Evolutionary conservation across 2,888 invertebrate genomes (phyloP), one percentile per base, ranked within the genome.

Genomic region (Ametastegia equiseti): DNA sequence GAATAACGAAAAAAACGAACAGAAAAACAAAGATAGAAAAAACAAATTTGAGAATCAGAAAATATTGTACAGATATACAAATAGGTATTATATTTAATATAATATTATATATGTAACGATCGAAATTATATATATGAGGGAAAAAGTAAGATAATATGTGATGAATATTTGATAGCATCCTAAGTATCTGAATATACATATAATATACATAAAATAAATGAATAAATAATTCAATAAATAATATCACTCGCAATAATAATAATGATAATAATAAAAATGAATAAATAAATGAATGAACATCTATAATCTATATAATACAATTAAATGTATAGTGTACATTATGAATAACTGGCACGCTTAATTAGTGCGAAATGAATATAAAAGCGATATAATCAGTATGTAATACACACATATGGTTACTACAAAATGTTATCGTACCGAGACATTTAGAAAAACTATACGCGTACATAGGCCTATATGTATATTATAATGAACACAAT

Each of bases 361-460:
- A 71, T 71, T 71, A 11, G 15, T 71, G 71, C 36, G 27, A 47
- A 47, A 45, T 27, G 3, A 71, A 71, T 71, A 9, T 60, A 1
- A 47, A 45, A 71, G 33, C 15, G n/a, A 39, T n/a, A n/a, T n/a
- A 67, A 15, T 15, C 7, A 65, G 33, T 54, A 63, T 63, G 13
- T 50, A 54, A 23, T n/a, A 54, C n/a, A n/a, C n/a, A n/a, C n/a
- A 39, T 19, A 67, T 67, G 39, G 23, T 67, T 67, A 39, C n/a
- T 67, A 67, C 19, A n/a, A 67, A 67, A 67, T 67, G 36, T 19
- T 23, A 23, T 23, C 19, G 23, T 23, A 54, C 7, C 1, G 23
- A 54, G 19, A 23, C n/a, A n/a, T n/a, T n/a, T n/a, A n/a, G n/a
- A n/a, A n/a, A n/a, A n/a, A n/a, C n/a, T n/a, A n/a, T n/a, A n/a